A percentile compares a stretch with the other conserved stretches of the same genome.
Conservation (phyloP, 2,888 invertebrate genomes). For the Polylopha cassiicola region DNA sequence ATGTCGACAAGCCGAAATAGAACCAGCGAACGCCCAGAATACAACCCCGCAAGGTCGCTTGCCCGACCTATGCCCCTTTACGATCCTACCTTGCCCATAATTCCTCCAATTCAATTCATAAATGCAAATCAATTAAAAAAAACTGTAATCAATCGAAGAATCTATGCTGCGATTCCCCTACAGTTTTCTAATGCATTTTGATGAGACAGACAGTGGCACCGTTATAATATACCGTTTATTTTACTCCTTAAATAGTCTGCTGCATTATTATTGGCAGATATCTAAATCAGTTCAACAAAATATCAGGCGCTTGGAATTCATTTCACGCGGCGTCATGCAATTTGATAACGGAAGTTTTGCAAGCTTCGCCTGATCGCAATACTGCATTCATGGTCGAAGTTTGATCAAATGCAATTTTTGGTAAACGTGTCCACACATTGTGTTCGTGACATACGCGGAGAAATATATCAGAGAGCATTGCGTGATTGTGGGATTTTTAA, state of each 20-base stretch:
- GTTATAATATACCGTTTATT: constrained; percentile 1
- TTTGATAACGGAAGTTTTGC: constrained; percentile 34
- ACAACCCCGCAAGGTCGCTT: constrained; percentile 55
- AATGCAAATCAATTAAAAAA: too few relatives aligned
- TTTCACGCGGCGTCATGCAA: constrained; percentile 32
- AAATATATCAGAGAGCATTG: too few relatives aligned
- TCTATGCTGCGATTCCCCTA: too few relatives aligned
- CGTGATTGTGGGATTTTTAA: too few relatives aligned
- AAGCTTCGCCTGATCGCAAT: constrained; percentile 45
- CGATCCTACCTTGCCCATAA: constrained; percentile 45
- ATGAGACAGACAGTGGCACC: too few relatives aligned
- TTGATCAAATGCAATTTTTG: background rate
- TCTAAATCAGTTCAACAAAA: constrained; percentile 24
- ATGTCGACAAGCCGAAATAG: constrained; percentile 64
- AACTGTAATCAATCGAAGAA: too few relatives aligned
- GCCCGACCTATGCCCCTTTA: constrained; percentile 51
- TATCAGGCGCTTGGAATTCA: constrained; percentile 32
- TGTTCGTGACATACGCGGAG: background rate
- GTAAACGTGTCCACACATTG: background rate
- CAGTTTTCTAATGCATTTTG: too few relatives aligned
- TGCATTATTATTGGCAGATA: constrained; percentile 24
- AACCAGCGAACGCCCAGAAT: constrained; percentile 46
- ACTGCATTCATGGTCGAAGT: constrained; percentile 45
- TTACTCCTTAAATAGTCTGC: constrained; percentile 7
- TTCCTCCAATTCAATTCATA: constrained; percentile 33